Percentiles rank a stretch among this genome's conserved stretches.
These are phyloP conservation scores for Rachycentron canadum DNA, from an alignment of 2,797 vertebrate genomes.

Conservation along the genomic window DNA sequence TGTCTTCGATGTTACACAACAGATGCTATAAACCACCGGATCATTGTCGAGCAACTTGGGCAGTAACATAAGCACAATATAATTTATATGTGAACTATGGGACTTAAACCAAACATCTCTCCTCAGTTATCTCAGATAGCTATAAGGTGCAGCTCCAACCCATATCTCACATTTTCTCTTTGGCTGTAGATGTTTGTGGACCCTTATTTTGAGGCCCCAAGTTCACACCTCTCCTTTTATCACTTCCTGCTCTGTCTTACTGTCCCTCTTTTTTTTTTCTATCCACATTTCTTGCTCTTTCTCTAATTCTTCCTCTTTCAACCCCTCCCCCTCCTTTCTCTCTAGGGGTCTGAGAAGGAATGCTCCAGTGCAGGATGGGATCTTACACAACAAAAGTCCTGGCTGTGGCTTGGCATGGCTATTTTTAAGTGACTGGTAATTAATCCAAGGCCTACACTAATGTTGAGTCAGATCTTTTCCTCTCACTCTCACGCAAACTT, in stretches of 20 bases:
- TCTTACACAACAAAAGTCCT: conserved; percentile 77
- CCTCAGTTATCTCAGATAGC: conserved; percentile 39
- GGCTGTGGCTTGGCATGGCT: conserved; percentile 70
- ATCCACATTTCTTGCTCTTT: not conserved
- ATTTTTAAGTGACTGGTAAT: conserved; percentile 84
- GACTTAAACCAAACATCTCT: conserved; percentile 58
- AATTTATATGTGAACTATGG: conserved; percentile 42
- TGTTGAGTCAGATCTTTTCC: conserved; percentile 69
- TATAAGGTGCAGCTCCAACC: conserved; percentile 33
- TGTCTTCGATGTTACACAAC: conserved; percentile 39
- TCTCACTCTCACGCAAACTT: conserved; percentile 62
- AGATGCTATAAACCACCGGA: conserved; percentile 35
- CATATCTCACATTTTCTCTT: conserved; percentile 45
- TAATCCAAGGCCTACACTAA: conserved; percentile 79
- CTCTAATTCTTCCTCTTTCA: conserved; percentile 13
- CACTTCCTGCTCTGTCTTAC: conserved; percentile 18
- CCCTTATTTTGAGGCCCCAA: conserved; percentile 35
- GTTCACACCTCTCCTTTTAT: conserved; percentile 37
- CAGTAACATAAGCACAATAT: conserved; percentile 37
- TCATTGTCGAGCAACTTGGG: conserved; percentile 35
- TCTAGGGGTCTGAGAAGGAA: conserved; percentile 73
- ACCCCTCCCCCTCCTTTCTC: conserved; percentile 26
- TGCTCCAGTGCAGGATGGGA: conserved; percentile 68
- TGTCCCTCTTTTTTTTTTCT: conserved; percentile 6
- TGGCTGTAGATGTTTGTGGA: conserved; percentile 34